These are phyloP conservation scores for Cavia aperea DNA, from an alignment of 2,113 vertebrate genomes.

Conservation along the genomic window DNA sequence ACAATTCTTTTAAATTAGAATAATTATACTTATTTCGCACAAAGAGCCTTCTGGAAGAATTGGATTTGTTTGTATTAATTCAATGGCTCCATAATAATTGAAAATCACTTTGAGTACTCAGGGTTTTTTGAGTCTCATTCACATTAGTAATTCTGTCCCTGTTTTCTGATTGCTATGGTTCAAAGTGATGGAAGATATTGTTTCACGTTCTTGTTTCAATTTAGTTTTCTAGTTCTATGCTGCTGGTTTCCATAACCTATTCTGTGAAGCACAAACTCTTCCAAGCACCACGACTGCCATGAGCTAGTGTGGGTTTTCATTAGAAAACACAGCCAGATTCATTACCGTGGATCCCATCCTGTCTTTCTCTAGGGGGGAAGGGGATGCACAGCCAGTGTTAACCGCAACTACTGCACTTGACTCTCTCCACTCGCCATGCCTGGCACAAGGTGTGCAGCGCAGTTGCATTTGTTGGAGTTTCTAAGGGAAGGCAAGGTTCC, in stretches of 20 bases:
- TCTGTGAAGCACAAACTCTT: constrained; percentile 54
- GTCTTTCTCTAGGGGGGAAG: neutral
- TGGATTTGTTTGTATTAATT: neutral
- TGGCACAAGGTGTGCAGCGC: neutral
- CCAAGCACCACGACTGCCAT: constrained; percentile 24
- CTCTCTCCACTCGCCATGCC: accelerated
- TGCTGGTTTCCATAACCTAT: constrained; percentile 53
- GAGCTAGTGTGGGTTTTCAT: constrained; percentile 54
- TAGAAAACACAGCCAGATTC: neutral
- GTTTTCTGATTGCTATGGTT: neutral
- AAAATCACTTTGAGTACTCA: neutral
- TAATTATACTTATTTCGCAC: neutral
- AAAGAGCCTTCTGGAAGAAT: neutral
- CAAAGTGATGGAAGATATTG: neutral
- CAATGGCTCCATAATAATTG: neutral
- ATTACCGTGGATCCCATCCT: neutral
- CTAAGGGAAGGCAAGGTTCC: neutral
- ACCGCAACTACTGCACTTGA: neutral
- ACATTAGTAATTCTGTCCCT: neutral
- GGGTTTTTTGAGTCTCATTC: neutral
- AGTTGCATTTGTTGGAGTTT: neutral
- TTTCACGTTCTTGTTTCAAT: neutral
- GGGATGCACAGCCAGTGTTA: neutral
- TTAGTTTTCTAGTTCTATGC: neutral
- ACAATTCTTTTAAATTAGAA: neutral